Evolutionary conservation across 64 coral and sea anemone genomes (phyloP), one percentile per base, ranked within the genome.

Genomic region (Montipora capricornis): DNA sequence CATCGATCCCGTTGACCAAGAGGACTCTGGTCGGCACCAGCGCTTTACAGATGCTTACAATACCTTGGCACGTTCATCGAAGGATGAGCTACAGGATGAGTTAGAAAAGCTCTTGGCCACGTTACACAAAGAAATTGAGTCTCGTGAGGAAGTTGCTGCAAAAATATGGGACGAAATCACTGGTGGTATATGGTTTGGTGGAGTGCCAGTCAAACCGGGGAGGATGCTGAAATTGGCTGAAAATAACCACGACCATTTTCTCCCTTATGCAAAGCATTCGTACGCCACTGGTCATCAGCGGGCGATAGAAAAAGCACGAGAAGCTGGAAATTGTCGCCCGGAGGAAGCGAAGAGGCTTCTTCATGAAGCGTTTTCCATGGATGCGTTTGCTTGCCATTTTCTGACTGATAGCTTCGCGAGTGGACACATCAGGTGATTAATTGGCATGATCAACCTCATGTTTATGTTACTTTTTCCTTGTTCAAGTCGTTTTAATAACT

Each of bases 211-310:
- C 8, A 44, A 17, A 60, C n/a, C 9, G 55, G 76, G 88, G 22
- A 59, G 52, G n/a, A 79, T 80, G 59, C 59, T 68, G 61, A 64
- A 46, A 48, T 45, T 90, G 76, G 68, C 81, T 8, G 8, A 66
- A 5, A 87, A 74, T 4, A 92, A 92, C 37, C 50, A 69, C 70
- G 90, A 92, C 52, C 80, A 92, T 46, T 92, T 92, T 16, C 71
- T 57, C 14, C 80, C 90, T 59, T 68, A 84, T 8, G 81, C 80
- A 62, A 70, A 74, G 20, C 19, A 84, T 14, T 80, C 90, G 7
- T 92, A 85, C 50, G 50, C 52, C 8, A 49, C 64, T 22, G 19
- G 70, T 20, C 70, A 74, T 74, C 17, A 74, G 70, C 22, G 20
- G 70, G 24, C 20, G 22, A 74, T 74, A 20, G 20, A 20, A 29